phyloP scores from a whole-genome alignment of 2,888 invertebrate genomes.

The Encarsia formosa region DNA sequence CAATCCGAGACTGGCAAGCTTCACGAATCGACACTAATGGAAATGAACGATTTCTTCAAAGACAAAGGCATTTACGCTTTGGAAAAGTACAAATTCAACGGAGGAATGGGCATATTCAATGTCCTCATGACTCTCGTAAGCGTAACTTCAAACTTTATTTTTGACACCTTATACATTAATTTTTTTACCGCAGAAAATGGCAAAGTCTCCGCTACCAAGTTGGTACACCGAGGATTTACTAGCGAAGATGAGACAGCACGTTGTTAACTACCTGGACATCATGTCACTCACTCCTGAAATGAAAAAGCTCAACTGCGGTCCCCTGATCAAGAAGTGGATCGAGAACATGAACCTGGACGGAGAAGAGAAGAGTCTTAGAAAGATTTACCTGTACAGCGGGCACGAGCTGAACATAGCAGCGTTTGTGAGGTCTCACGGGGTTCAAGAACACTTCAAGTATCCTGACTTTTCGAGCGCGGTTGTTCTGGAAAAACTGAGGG shows the following conservation, averaged over 20 bases:
- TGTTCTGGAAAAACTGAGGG: slow-evolving; percentile 32
- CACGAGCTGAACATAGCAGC: slow-evolving; percentile 35
- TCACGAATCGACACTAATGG: slow-evolving; percentile 10
- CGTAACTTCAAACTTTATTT: too few species aligned
- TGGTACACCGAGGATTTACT: slow-evolving; percentile 33
- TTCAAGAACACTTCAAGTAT: slow-evolving; percentile 23
- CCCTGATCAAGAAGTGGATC: slow-evolving; percentile 29
- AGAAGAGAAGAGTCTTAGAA: slow-evolving; percentile 15
- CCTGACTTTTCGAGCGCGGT: slow-evolving; percentile 32
- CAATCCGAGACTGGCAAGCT: slow-evolving; percentile 12
- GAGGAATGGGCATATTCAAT: slow-evolving; percentile 7
- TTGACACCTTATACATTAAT: background rate
- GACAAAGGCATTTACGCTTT: slow-evolving; percentile 2
- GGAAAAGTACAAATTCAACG: background rate
- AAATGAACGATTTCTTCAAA: slow-evolving; percentile 23
- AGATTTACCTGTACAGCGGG: slow-evolving; percentile 37
- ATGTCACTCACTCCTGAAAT: slow-evolving; percentile 27
- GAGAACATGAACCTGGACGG: slow-evolving; percentile 28
- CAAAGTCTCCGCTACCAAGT: slow-evolving; percentile 29
- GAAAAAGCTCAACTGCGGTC: slow-evolving; percentile 29
- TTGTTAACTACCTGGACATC: slow-evolving; percentile 23
- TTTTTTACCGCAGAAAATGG: slow-evolving; percentile 26
- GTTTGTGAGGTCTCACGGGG: slow-evolving; percentile 26
- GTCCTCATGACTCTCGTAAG: slow-evolving; percentile 3
- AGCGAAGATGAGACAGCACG: slow-evolving; percentile 11